phyloP scores from a whole-genome alignment of 2,888 invertebrate genomes.

The Palloptera scutellata region DNA sequence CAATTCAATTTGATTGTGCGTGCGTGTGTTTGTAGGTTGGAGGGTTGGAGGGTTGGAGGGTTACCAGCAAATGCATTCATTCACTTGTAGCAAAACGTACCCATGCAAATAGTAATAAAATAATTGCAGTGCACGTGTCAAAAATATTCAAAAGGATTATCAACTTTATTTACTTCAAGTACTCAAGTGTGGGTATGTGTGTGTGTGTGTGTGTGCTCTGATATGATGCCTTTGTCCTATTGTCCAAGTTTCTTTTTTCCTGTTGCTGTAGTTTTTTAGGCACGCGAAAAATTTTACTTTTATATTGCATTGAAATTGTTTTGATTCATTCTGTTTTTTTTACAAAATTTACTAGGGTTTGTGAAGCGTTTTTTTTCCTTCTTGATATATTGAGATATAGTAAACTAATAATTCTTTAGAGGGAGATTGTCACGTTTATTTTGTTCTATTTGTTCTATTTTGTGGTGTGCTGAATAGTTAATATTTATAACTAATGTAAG shows the following conservation, averaged over 20 bases:
- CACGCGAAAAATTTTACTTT: too few species aligned
- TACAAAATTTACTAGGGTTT: too few species aligned
- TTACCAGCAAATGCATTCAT: not conserved
- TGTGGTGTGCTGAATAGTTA: too few species aligned
- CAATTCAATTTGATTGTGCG: slow-evolving; percentile 9
- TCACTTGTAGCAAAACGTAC: slow-evolving; percentile 7
- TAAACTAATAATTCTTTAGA: too few species aligned
- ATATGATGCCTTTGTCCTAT: not conserved
- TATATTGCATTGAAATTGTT: too few species aligned
- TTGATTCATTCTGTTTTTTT: too few species aligned
- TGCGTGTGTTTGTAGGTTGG: slow-evolving; percentile 18
- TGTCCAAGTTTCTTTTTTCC: not conserved
- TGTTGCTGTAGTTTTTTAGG: not conserved
- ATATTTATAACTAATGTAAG: too few species aligned
- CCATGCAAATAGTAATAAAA: slow-evolving; percentile 50
- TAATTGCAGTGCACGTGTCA: slow-evolving; percentile 61
- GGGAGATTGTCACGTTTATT: too few species aligned
- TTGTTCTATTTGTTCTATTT: too few species aligned
- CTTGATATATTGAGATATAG: too few species aligned
- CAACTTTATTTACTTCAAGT: not conserved
- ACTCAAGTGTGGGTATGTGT: not conserved
- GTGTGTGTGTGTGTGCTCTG: not conserved
- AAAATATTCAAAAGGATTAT: slow-evolving; percentile 43
- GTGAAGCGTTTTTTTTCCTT: too few species aligned
- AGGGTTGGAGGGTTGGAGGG: not conserved